Base-by-base conservation (phyloP, 2,797 vertebrate species). In the Tangara arthus region DNA sequence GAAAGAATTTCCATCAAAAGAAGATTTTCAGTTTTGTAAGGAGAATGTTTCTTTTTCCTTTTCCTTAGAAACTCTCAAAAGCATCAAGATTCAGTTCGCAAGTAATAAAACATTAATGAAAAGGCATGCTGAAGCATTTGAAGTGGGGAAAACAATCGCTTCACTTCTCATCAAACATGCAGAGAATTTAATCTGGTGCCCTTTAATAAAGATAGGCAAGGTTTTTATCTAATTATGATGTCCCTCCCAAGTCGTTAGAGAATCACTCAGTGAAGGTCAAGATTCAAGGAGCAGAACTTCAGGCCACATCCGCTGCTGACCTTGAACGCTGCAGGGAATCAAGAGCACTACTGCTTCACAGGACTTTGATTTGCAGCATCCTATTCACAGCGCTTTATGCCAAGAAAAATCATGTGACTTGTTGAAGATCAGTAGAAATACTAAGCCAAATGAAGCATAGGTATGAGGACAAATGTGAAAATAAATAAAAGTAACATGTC, bases 61-160 rank as follows among this genome's bases (percentile, higher is more conserved):
- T 91, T 78, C 39, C 14, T 49, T 60, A 93, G 44, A 93, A 57
- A 52, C 50, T 85, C 78, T 94, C 8, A 15, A 82, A 95, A 95
- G 26, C 47, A 63, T 71, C n/a, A 83, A 44, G 92, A 91, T 91
- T 95, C 52, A 56, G 46, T 78, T 71, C 0, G 7, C 28, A 84
- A 96, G 52, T 82, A 68, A 95, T 96, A 87, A 97, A 97, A 93
- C 37, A 91, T 95, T 95, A 96, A 96, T 96, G 79, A 88, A 97
- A 97, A 96, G 72, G 20, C 69, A 92, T 35, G 34, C 41, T 83
- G 71, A 89, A 95, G 35, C 50, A 94, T 83, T 90, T 96, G 92
- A 96, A 97, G 91, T 87, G 34, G 57, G 59, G 64, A 92, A 97
- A 96, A 95, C 76, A 93, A 95, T 96, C 86, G 95, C 73, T 97